Evolutionary conservation across 2,888 invertebrate genomes (phyloP).

Genomic region (Dyspetes luteomarginatus): DNA sequence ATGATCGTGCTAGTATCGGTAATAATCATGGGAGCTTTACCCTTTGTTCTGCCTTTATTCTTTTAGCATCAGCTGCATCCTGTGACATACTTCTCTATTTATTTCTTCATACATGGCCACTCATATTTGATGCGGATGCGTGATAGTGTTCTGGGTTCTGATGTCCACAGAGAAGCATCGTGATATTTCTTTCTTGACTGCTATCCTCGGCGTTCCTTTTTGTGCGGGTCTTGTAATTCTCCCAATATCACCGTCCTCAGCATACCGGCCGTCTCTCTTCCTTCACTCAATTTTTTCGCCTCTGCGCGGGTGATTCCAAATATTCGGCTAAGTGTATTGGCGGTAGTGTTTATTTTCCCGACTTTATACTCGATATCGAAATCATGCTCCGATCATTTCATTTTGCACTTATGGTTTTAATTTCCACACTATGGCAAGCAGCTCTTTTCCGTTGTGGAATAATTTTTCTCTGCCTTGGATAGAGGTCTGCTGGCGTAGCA

Average conservation of each 20-base stretch:
- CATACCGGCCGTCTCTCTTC: constrained; percentile 6
- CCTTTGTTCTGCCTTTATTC: constrained; percentile 42
- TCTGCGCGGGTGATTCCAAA: background rate
- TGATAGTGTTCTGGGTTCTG: constrained; percentile 46
- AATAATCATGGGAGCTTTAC: constrained; percentile 57
- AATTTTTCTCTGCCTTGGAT: constrained; percentile 71
- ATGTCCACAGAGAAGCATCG: constrained; percentile 22
- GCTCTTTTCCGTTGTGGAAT: constrained; percentile 51
- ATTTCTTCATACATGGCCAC: constrained; percentile 64
- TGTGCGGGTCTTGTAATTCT: background rate
- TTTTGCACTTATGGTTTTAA: constrained; percentile 70
- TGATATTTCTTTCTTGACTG: constrained; percentile 44
- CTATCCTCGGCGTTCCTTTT: background rate
- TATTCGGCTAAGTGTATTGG: constrained; percentile 23
- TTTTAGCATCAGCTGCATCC: constrained; percentile 50
- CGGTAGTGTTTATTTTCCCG: constrained; percentile 21
- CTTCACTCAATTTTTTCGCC: background rate
- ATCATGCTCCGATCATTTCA: constrained; percentile 72
- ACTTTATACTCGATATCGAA: constrained; percentile 54
- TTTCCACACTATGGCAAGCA: constrained; percentile 72
- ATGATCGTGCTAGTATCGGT: constrained; percentile 54
- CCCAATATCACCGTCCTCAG: constrained; percentile 12
- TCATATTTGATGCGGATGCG: constrained; percentile 63
- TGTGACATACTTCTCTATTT: constrained; percentile 37
- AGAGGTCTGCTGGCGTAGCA: constrained; percentile 73